These are phyloP conservation scores for Lacerta bilineata DNA, from an alignment of 2,797 vertebrate genomes.

Conservation along the genomic window DNA sequence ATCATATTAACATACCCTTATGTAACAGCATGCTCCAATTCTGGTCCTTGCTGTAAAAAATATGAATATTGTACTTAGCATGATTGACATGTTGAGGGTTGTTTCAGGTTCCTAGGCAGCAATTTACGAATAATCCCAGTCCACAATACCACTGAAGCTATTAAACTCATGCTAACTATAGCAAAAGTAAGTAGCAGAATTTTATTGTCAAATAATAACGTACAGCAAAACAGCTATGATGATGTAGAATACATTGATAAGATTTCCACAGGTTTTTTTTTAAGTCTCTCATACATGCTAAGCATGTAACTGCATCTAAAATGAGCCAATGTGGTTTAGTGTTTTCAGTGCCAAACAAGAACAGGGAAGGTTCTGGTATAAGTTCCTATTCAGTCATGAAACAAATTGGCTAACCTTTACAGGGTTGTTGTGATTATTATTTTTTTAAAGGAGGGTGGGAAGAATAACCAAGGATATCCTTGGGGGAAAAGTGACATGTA, in stretches of 20 bases:
- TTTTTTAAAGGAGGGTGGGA: neutral
- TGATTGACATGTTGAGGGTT: conserved; percentile 31
- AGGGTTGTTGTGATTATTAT: neutral
- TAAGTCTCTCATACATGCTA: neutral
- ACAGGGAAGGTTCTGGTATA: neutral
- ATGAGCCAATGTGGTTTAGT: too few species aligned
- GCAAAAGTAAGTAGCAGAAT: conserved; percentile 86
- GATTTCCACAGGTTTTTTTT: neutral
- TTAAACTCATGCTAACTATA: conserved; percentile 90
- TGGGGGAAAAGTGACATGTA: neutral
- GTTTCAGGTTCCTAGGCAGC: conserved; percentile 88
- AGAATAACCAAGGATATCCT: neutral
- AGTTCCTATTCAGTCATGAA: neutral
- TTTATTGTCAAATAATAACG: conserved; percentile 29
- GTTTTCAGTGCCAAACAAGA: neutral
- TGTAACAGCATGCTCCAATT: neutral
- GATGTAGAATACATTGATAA: neutral
- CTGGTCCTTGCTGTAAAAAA: neutral
- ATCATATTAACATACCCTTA: neutral
- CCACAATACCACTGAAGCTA: conserved; percentile 84
- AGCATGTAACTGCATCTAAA: neutral
- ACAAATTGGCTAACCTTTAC: neutral
- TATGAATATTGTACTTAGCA: neutral
- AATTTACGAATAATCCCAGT: conserved; percentile 90
- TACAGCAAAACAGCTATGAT: neutral